Evolutionary conservation across 1,140 invertebrate genomes (phyloP).

Genomic region (Pseudomyrmex sp.): DNA sequence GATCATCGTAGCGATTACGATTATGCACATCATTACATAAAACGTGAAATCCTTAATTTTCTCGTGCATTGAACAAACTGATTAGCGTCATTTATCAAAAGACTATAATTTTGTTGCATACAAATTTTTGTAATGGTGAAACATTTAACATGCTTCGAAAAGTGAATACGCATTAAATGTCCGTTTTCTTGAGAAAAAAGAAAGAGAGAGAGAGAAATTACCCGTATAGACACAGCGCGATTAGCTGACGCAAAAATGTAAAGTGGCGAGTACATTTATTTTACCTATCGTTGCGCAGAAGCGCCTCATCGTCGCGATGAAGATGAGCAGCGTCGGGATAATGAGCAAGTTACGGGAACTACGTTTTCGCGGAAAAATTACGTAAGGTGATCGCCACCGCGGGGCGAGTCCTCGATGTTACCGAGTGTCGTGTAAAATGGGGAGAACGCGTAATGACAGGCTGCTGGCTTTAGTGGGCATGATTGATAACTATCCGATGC

Average conservation of each 20-base stretch:
- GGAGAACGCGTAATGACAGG: slow-evolving; percentile 77
- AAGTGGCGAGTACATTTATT: slow-evolving; percentile 5
- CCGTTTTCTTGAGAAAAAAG: not conserved
- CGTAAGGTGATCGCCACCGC: slow-evolving; percentile 54
- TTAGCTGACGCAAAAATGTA: not conserved
- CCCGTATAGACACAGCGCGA: not conserved
- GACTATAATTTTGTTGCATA: not conserved
- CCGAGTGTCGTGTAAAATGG: slow-evolving; percentile 71
- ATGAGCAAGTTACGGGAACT: slow-evolving; percentile 30
- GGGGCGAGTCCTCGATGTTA: slow-evolving; percentile 40
- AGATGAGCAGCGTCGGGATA: slow-evolving; percentile 5
- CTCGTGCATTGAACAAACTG: too few relatives aligned
- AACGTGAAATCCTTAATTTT: not conserved
- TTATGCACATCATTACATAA: not conserved
- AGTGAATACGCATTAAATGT: not conserved
- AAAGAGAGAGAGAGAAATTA: not conserved
- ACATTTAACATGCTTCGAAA: not conserved
- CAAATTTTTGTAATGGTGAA: not conserved
- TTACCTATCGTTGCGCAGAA: not conserved
- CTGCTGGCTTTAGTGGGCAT: slow-evolving; percentile 67
- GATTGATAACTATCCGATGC: slow-evolving; percentile 81
- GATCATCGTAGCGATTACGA: slow-evolving; percentile 3
- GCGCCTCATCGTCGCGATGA: not conserved
- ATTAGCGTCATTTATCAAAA: not conserved
- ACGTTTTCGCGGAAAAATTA: slow-evolving; percentile 58